Evolutionary conservation across 2,888 invertebrate genomes (phyloP), one percentile per base, ranked within the genome.

Genomic region (Dascillus cervinus): DNA sequence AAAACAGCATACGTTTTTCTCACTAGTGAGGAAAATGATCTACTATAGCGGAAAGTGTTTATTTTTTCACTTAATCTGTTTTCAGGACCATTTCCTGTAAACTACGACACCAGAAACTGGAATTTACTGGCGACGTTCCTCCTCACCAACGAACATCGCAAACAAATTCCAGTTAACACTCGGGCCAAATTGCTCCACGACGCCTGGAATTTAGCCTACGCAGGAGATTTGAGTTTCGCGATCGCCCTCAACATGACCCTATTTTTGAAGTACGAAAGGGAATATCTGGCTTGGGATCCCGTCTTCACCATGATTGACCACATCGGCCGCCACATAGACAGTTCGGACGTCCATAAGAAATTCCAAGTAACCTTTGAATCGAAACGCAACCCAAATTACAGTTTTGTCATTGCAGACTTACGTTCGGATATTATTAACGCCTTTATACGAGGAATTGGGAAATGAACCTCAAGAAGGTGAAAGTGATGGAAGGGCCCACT

Each of bases 291-390:
- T 0, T 88, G 87, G 87, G 81, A 83, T 55, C 83, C 85, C 0
- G 77, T 85, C 4, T 87, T 87, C 51, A 84, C 84, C 2, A 80
- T 86, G 69, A 79, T 87, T 25, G 86, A 87, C 56, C 85, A 86
- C 48, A 73, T 87, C 30, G 82, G 84, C 14, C 69, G 79, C 37
- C 82, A 82, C 45, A 79, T 86, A 46, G 77, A 79, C 41, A 74
- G 73, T 47, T 73, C 70, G 34, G 72, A 68, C 4, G 71, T 80
- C 43, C 70, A 81, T 36, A 71, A 71, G 20, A 83, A 84, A 55
- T 85, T 86, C 52, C 78, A 82, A 70, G 86, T 82, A 53, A 60
- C n/a, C n/a, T n/a, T n/a, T n/a, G n/a, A n/a, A n/a, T n/a, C n/a
- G n/a, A n/a, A n/a, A 17, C 8, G 8, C 31, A 29, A 29, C 28